Conservation (phyloP, 2,888 invertebrate species). For the Bombylius discolor region DNA sequence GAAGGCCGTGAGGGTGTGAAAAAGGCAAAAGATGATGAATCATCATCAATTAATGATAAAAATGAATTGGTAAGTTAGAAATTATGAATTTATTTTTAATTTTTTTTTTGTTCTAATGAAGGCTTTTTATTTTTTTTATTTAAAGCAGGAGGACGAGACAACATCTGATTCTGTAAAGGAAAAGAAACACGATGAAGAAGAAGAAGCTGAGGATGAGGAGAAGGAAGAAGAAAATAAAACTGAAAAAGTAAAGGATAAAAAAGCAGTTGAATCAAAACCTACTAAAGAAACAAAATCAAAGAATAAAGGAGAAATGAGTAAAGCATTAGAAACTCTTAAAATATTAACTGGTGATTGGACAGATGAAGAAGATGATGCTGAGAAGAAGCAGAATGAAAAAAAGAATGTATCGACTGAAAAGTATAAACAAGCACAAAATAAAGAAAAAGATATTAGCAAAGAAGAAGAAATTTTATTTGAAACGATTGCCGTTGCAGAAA, state of each 20-base stretch:
- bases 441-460: conserved; percentile 1
- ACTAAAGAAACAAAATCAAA: background rate
- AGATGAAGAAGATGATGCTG: conserved; percentile 32
- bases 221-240: background rate
- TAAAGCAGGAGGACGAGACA: too few relatives aligned
- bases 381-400: conserved; percentile 18
- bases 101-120: conserved; percentile 2
- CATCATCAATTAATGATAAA: conserved; percentile 20
- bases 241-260: background rate
- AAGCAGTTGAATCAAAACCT: too few relatives aligned
- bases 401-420: conserved; percentile 1
- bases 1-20: conserved; percentile 9
- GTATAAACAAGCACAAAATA: conserved; percentile 12
- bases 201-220: background rate
- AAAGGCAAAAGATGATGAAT: background rate
- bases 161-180: conserved; percentile 22
- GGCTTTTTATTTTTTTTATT: too few relatives aligned
- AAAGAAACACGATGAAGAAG: background rate
- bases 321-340: background rate
- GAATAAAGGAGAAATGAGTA: background rate
- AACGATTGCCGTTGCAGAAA: background rate
- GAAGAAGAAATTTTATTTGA: background rate
- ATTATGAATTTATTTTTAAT: conserved; percentile 30
- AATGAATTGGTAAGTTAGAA: conserved; percentile 26
- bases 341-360: conserved; percentile 34